Conservation (phyloP, 1,140 invertebrate genomes). For the Dendrolimus kikuchii region DNA sequence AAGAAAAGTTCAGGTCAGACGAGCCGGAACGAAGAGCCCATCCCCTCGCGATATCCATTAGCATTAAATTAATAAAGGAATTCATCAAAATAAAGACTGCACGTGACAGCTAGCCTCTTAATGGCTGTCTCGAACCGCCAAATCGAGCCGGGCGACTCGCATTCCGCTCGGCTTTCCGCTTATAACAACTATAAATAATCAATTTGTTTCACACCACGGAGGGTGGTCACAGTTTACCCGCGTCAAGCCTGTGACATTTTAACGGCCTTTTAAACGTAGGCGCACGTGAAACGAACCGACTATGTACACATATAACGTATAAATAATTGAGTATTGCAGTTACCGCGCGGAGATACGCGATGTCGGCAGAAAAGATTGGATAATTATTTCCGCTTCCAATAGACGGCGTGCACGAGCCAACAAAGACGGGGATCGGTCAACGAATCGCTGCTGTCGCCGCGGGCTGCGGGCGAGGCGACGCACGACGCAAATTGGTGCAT, state of each 20-base stretch:
- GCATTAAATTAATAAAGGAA: constrained; percentile 40
- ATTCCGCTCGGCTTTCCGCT: constrained; percentile 21
- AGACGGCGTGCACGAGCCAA: constrained; percentile 32
- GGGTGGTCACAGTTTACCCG: constrained; percentile 37
- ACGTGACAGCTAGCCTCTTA: constrained; percentile 17
- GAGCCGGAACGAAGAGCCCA: constrained; percentile 5
- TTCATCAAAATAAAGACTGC: constrained; percentile 25
- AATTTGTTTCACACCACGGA: constrained; percentile 29
- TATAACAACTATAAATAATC: constrained; percentile 56
- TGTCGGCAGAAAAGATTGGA: constrained; percentile 29
- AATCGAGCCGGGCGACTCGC: constrained; percentile 4
- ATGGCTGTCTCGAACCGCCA: constrained; percentile 6
- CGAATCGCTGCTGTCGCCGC: constrained; percentile 26
- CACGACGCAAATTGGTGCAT: constrained; percentile 40
- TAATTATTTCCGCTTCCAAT: constrained; percentile 47
- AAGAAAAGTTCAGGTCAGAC: constrained; percentile 12
- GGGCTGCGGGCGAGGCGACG: constrained; percentile 19
- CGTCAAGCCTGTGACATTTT: constrained; percentile 53
- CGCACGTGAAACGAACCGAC: constrained; percentile 27
- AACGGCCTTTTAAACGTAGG: constrained; percentile 52
- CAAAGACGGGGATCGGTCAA: constrained; percentile 36
- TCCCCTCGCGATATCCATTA: constrained; percentile 21
- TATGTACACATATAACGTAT: constrained; percentile 17
- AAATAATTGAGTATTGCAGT: constrained; percentile 25
- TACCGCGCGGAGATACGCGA: constrained; percentile 17